Conservation (phyloP, 2,888 invertebrate species). For the Panopea generosa region DNA sequence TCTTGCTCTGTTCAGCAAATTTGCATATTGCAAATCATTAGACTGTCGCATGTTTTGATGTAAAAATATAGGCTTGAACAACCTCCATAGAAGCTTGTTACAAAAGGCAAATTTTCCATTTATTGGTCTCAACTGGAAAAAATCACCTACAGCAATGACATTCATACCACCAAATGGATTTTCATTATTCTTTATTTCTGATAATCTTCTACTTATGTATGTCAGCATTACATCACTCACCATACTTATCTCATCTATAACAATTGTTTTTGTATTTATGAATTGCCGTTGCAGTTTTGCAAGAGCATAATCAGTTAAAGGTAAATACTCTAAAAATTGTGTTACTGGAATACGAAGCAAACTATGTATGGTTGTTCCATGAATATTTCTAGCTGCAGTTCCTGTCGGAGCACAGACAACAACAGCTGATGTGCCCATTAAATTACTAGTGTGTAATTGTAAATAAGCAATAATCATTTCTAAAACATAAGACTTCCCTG, state of each 20-base stretch:
- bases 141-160: conserved; percentile 60
- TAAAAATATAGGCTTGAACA: conserved; percentile 47
- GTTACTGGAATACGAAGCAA: conserved; percentile 45
- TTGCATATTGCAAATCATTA: conserved; percentile 33
- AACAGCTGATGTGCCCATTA: conserved; percentile 24
- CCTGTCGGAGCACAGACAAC: conserved; percentile 58
- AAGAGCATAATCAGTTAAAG: conserved; percentile 21
- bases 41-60: conserved; percentile 50
- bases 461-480: conserved; percentile 32
- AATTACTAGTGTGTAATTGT: conserved; percentile 13
- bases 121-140: conserved; percentile 60
- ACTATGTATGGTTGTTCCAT: conserved; percentile 52
- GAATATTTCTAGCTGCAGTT: conserved; percentile 52
- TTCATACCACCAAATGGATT: conserved; percentile 53
- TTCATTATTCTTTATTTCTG: conserved; percentile 39
- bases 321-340: conserved; percentile 14
- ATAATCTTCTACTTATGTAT: conserved; percentile 46
- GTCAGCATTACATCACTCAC: conserved; percentile 46
- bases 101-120: conserved; percentile 47
- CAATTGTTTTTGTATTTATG: conserved; percentile 29
- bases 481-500: too few relatives aligned
- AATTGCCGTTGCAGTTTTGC: conserved; percentile 27
- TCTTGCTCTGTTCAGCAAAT: conserved; percentile 32
- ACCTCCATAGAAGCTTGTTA: conserved; percentile 34
- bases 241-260: conserved; percentile 68